Conservation (phyloP, 2,113 vertebrate species). For the Hippocampus comes region DNA sequence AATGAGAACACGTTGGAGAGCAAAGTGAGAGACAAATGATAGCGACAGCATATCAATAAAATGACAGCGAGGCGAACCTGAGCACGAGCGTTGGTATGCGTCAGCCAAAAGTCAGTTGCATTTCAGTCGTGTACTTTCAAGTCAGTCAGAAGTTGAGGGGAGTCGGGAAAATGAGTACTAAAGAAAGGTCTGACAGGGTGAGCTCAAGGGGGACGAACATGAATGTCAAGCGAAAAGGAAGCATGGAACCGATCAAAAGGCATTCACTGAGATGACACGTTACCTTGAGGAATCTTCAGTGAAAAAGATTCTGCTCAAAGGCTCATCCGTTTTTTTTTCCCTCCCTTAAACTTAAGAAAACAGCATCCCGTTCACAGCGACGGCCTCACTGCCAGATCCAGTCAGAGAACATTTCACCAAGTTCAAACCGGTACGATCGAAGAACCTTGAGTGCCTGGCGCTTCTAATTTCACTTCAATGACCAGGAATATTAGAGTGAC, state of each 20-base stretch:
- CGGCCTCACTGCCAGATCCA: not conserved
- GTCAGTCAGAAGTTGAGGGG: not conserved
- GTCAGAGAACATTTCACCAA: not conserved
- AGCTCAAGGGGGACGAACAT: not conserved
- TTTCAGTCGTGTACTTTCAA: constrained; percentile 17
- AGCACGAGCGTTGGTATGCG: constrained; percentile 17
- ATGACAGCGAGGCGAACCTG: too few species aligned
- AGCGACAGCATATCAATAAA: too few species aligned
- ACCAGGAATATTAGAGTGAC: constrained; percentile 6
- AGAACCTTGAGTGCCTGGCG: constrained; percentile 11
- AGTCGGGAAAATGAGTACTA: constrained; percentile 14
- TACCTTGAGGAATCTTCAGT: constrained; percentile 21
- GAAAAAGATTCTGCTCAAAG: constrained; percentile 7
- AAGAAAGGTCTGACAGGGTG: constrained; percentile 11
- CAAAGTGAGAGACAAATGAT: too few species aligned
- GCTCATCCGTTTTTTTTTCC: constrained; percentile 11
- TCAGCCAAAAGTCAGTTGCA: constrained; percentile 3
- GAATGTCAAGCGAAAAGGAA: constrained; percentile 21
- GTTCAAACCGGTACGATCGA: constrained; percentile 9
- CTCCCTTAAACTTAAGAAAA: not conserved
- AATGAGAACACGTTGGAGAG: too few species aligned
- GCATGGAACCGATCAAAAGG: constrained; percentile 10
- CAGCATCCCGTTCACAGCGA: constrained; percentile 1
- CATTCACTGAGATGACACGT: constrained; percentile 14
- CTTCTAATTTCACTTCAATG: constrained; percentile 19